A percentile compares a stretch with the other conserved stretches of the same genome.
phyloP scores from a whole-genome alignment of 1,140 invertebrate genomes.

The Rhyacophila brunnea region DNA sequence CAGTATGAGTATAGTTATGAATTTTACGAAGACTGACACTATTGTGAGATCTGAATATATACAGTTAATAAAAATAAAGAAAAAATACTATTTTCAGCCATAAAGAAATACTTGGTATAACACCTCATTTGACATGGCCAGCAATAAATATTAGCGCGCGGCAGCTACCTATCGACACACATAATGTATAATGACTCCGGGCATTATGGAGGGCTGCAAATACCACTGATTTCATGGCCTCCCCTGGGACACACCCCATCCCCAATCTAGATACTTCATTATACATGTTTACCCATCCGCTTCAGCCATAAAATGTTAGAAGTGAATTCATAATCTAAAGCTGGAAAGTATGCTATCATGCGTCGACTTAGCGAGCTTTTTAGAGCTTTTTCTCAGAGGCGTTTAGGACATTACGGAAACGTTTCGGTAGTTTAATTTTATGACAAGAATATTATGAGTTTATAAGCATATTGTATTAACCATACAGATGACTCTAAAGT shows the following conservation, averaged over 20 bases:
- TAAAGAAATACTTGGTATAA: too few species aligned
- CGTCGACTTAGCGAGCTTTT: too few species aligned
- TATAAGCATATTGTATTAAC: constrained; percentile 7
- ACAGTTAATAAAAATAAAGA: too few species aligned
- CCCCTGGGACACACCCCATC: constrained; percentile 44
- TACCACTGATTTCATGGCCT: constrained; percentile 58
- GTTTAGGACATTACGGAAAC: neutral
- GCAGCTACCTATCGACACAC: constrained; percentile 33
- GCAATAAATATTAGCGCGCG: constrained; percentile 33
- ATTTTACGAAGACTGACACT: too few species aligned
- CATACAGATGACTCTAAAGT: too few species aligned
- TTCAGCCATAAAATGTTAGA: constrained; percentile 15
- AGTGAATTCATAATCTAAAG: constrained; percentile 5
- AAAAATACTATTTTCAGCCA: too few species aligned
- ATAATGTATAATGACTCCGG: constrained; percentile 36
- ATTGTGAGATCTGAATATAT: too few species aligned
- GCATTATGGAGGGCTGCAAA: constrained; percentile 46
- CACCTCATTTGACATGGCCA: neutral
- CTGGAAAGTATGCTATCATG: too few species aligned
- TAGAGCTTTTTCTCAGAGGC: neutral
- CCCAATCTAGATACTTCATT: constrained; percentile 11
- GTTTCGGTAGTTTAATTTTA: constrained; percentile 23
- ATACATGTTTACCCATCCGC: constrained; percentile 7
- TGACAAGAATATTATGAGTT: constrained; percentile 14
- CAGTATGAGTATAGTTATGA: too few species aligned